These are phyloP conservation scores for Astyanax mexicanus DNA, from an alignment of 2,797 vertebrate genomes.

Conservation along the genomic window DNA sequence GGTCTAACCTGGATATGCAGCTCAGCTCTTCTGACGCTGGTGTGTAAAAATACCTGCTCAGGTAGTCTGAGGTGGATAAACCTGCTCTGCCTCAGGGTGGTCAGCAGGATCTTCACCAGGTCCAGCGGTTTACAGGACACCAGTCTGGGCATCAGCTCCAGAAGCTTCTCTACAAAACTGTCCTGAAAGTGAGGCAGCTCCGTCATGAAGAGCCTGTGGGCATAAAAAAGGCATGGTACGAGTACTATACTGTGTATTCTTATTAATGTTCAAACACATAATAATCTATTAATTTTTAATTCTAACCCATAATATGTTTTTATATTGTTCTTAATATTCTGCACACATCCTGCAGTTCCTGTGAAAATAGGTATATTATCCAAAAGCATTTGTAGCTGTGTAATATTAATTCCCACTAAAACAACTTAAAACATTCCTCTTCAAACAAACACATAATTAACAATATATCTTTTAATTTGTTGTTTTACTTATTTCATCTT, in stretches of 20 bases:
- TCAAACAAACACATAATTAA: too few species aligned
- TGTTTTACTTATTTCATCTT: too few species aligned
- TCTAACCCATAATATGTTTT: too few species aligned
- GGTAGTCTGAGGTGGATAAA: slow-evolving; percentile 90
- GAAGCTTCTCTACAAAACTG: slow-evolving; percentile 92
- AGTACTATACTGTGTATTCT: neutral
- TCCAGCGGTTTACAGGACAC: slow-evolving; percentile 89
- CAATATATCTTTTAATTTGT: too few species aligned
- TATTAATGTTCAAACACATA: neutral
- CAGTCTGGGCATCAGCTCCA: slow-evolving; percentile 92
- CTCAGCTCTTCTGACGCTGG: neutral
- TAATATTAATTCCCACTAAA: too few species aligned
- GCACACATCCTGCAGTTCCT: too few species aligned
- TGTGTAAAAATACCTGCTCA: slow-evolving; percentile 79
- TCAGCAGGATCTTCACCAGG: slow-evolving; percentile 93
- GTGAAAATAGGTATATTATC: too few species aligned
- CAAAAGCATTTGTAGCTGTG: too few species aligned
- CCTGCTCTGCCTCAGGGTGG: slow-evolving; percentile 88
- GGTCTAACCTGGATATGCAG: neutral
- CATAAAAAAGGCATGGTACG: neutral
- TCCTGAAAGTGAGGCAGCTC: slow-evolving; percentile 94
- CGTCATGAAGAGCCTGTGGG: slow-evolving; percentile 84
- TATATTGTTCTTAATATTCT: too few species aligned
- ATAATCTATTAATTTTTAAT: too few species aligned
- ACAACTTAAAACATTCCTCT: too few species aligned